Evolutionary conservation across 1,140 invertebrate species (phyloP), one percentile per base, ranked within the genome.

Genomic region (Zophobas atratus): DNA sequence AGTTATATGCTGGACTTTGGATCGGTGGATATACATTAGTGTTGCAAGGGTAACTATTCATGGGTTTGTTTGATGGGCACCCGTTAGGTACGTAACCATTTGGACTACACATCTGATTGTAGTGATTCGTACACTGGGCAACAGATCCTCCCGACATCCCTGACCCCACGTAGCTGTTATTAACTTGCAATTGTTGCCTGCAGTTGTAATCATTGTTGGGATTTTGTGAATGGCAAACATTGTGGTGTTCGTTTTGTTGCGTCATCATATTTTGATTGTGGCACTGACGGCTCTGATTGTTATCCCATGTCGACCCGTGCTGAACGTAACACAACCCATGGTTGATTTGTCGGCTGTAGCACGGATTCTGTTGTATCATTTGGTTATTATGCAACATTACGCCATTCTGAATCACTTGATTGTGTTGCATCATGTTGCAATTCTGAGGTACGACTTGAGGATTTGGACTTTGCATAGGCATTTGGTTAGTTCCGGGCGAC

Each of bases 41-140:
- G 67, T 76, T 72, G 32, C 67, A 77, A 49, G 36, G 20, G 36
- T 60, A 70, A 43, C 70, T 76, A 48, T 57, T 56, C 1, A 72
- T 72, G 20, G 72, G 43, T 39, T 70, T 79, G 67, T 80, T 80
- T 0, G 80, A 73, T 41, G 75, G 79, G 51, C 77, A 80, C 78
- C 75, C 48, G 57, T 74, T 77, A 43, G 72, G 34, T 1, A 74
- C 39, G 71, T 81, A 79, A 1, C 73, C 73, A 8, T 70, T 77
- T 32, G 60, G 73, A 55, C 75, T 82, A 70, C 80, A 82, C 51
- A 78, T 67, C 74, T 87, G 80, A 86, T 87, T 79, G 85, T 86
- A 86, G 86, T 88, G 87, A 84, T 84, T 88, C 82, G 86, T 83
- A 86, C 84, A 83, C 87, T 88, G 84, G 86, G 33, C 49, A 5